Evolutionary conservation across 2,888 invertebrate genomes (phyloP), one percentile per base, ranked within the genome.

Genomic region (Leptothorax acervorum): DNA sequence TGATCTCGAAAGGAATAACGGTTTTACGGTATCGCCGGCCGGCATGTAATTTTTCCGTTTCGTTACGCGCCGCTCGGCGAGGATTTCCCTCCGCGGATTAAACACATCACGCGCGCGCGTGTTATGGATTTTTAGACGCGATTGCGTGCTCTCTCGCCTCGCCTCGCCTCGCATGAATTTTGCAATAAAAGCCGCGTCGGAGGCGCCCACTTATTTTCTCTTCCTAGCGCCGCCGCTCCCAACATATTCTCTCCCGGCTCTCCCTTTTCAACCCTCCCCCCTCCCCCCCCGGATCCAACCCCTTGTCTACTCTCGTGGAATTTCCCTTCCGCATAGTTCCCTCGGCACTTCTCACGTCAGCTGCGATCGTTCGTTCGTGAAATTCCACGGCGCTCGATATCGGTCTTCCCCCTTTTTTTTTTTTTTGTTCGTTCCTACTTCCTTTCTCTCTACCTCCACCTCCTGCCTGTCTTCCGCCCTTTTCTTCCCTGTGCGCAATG

Each of bases 291-390:
- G 55, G 48, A 39, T 51, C 73, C 73, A 63, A 71, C 83, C 66
- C 62, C 75, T 62, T 79, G 65, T 71, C 81, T 74, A 71, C 82
- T 82, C 74, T 66, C 82, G 60, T 70, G 87, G 88, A 90, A 89
- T 89, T 89, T 86, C 86, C 85, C 83, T 86, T 85, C 86, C 88
- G 91, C 87, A 88, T 90, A 91, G 89, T 87, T 90, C 82, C 81
- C 81, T 83, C 83, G 79, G 79, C 85, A 78, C 87, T 85, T 87
- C 85, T 83, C 89, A 79, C 90, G 89, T 85, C 89, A 85, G 87
- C 88, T 82, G 86, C 89, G 89, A 84, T 89, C 85, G 83, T 62
- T 85, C 83, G 86, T 82, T 83, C 86, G 82, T 86, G 83, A 85
- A 90, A 91, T 91, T 90, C 88, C 87, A 75, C 42, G 82, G 84